These are phyloP conservation scores for Carapus acus DNA, from an alignment of 2,797 vertebrate species.

Conservation along the genomic window DNA sequence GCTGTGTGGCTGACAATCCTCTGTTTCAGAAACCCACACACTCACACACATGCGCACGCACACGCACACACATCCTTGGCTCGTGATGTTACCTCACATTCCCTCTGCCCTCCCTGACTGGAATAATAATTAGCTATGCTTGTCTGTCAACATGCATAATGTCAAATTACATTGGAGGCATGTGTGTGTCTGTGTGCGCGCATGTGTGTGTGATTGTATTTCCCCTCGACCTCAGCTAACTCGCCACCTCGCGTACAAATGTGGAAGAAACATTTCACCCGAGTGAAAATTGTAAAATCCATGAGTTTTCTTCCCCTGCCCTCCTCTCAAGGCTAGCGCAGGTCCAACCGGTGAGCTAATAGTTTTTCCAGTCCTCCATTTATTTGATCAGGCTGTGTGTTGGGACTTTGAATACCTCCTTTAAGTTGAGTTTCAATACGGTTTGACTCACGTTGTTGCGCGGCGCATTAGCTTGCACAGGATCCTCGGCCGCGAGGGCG, in stretches of 20 bases:
- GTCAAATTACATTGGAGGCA: constrained; percentile 10
- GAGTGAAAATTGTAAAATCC: too few relatives aligned
- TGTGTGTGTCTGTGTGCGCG: neutral
- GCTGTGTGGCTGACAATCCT: constrained; percentile 30
- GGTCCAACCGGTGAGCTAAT: too few relatives aligned
- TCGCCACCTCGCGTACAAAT: too few relatives aligned
- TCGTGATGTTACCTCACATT: constrained; percentile 33
- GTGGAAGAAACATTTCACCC: too few relatives aligned
- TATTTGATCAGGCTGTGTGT: too few relatives aligned
- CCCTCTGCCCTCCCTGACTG: constrained; percentile 24
- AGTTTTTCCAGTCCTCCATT: too few relatives aligned
- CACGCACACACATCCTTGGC: neutral
- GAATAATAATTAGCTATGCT: constrained; percentile 44
- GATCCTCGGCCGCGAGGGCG: constrained; percentile 92
- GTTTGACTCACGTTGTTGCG: constrained; percentile 85
- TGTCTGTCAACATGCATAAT: constrained; percentile 40
- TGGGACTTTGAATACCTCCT: too few relatives aligned
- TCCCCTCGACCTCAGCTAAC: neutral
- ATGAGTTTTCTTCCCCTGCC: too few relatives aligned
- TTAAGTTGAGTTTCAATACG: too few relatives aligned
- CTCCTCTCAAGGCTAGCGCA: too few relatives aligned
- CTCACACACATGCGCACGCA: constrained; percentile 10
- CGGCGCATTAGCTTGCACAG: constrained; percentile 81
- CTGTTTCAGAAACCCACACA: constrained; percentile 4
- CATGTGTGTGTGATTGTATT: constrained; percentile 2